Conservation (phyloP, 2,888 invertebrate species). For the Erynnis tages region DNA sequence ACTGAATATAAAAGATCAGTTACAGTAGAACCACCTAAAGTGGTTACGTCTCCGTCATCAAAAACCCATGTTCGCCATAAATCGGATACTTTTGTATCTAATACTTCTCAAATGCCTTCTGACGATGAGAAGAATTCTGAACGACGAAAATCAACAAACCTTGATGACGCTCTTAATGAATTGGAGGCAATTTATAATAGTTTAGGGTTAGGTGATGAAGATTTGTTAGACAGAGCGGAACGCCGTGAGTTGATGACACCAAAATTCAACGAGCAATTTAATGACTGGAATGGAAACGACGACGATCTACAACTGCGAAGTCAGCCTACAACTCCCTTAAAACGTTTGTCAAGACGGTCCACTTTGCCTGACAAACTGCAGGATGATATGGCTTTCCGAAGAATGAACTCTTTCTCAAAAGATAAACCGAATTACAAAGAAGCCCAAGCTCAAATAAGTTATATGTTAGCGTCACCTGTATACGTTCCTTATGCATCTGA, state of each 20-base stretch:
- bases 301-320: constrained; percentile 70
- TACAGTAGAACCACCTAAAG: constrained; percentile 62
- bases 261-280: constrained; percentile 70
- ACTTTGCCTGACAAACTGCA: constrained; percentile 84
- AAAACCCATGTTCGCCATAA: constrained; percentile 73
- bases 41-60: constrained; percentile 54
- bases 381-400: constrained; percentile 91
- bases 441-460: constrained; percentile 81
- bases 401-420: constrained; percentile 83
- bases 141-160: constrained; percentile 86
- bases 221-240: constrained; percentile 90
- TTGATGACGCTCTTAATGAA: constrained; percentile 94
- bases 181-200: constrained; percentile 95
- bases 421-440: constrained; percentile 69
- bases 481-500: constrained; percentile 77
- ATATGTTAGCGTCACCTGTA: constrained; percentile 86
- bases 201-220: constrained; percentile 91
- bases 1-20: constrained; percentile 72
- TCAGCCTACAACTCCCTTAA: constrained; percentile 71
- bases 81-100: constrained; percentile 67
- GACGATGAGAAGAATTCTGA: constrained; percentile 75
- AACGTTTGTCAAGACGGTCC: constrained; percentile 64
- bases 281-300: constrained; percentile 78
- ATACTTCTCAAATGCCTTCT: constrained; percentile 64
- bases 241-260: constrained; percentile 84